These are phyloP conservation scores for Brachionus asplanchnoidis DNA, from an alignment of 1,140 invertebrate genomes.

Conservation along the genomic window DNA sequence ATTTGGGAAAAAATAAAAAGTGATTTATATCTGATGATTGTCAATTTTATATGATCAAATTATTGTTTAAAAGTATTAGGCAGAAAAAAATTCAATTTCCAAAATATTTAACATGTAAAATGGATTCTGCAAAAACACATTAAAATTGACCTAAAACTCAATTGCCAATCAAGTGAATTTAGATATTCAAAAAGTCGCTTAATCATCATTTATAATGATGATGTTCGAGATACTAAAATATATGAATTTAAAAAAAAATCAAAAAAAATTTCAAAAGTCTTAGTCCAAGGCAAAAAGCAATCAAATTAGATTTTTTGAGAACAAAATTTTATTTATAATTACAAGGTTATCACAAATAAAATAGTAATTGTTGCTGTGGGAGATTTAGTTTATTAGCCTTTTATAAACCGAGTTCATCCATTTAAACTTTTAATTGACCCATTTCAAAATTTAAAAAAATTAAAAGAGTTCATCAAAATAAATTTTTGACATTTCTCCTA, in stretches of 20 bases:
- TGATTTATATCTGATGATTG: no score
- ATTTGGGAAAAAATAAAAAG: no score
- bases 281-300: not conserved
- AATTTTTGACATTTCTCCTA: not conserved
- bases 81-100: no score
- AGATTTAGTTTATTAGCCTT: not conserved
- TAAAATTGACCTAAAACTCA: not conserved
- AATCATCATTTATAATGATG: not conserved
- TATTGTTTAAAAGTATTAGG: no score
- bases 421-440: not conserved
- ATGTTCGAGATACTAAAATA: not conserved
- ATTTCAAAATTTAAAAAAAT: not conserved
- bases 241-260: not conserved
- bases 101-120: no score
- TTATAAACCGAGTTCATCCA: not conserved
- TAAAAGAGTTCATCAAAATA: not conserved
- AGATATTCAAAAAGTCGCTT: not conserved
- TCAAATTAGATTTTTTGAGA: not conserved
- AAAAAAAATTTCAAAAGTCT: no score
- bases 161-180: not conserved
- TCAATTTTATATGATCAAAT: no score
- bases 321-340: not conserved
- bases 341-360: not conserved
- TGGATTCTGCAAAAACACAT: no score
- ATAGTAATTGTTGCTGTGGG: not conserved